These are phyloP conservation scores for Rhagonycha lutea DNA, from an alignment of 2,888 invertebrate genomes.

Conservation along the genomic window DNA sequence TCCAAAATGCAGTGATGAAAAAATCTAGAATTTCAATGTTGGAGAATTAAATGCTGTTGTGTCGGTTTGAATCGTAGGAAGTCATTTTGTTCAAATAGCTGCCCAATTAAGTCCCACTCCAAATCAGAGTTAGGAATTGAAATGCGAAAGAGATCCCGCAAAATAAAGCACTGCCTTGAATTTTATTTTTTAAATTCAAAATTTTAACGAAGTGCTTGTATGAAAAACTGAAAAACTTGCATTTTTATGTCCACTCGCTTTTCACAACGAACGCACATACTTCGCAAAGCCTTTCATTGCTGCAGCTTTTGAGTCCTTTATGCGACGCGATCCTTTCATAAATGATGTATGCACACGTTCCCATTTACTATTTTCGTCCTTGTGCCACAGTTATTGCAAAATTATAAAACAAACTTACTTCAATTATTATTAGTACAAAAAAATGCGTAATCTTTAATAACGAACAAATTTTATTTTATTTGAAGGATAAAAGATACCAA, in stretches of 20 bases:
- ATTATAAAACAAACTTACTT: neutral
- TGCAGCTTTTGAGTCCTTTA: neutral
- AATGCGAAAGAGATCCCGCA: neutral
- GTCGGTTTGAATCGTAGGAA: neutral
- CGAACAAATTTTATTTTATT: neutral
- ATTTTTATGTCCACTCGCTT: neutral
- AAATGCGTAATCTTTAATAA: neutral
- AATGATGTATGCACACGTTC: neutral
- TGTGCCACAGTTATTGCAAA: neutral
- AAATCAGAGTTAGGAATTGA: neutral
- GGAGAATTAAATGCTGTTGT: neutral
- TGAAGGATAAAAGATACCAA: constrained; percentile 1
- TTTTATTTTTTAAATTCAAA: neutral
- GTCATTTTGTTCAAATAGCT: neutral
- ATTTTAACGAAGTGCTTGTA: neutral
- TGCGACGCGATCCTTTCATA: neutral
- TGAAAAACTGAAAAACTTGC: neutral
- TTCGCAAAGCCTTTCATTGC: neutral
- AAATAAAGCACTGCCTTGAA: neutral
- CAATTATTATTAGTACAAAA: neutral
- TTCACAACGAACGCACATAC: neutral
- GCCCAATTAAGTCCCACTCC: neutral
- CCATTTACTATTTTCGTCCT: neutral
- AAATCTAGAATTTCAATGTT: too few species aligned
- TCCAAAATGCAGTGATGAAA: too few species aligned